Percentiles rank a stretch among this genome's conserved stretches.
phyloP scores from a whole-genome alignment of 2,888 invertebrate genomes.

The Diogma glabrata region DNA sequence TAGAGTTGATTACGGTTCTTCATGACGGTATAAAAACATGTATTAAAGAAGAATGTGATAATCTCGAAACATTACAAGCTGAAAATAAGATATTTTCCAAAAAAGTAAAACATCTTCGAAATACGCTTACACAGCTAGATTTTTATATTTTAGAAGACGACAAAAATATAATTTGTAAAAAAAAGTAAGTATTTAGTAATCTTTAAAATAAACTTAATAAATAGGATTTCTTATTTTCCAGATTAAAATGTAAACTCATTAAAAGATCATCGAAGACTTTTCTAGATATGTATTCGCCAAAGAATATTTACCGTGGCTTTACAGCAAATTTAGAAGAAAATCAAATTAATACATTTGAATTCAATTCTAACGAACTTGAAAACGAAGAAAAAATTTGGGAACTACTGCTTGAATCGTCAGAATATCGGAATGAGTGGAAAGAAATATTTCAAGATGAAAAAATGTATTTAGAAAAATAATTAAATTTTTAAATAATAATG shows the following conservation, averaged over 20 bases:
- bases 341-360: slow-evolving; percentile 13
- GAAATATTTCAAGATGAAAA: too few species aligned
- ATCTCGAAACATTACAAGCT: background rate
- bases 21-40: too few species aligned
- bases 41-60: background rate
- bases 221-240: slow-evolving; percentile 9
- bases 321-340: slow-evolving; percentile 6
- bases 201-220: background rate
- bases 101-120: background rate
- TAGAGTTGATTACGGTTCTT: too few species aligned
- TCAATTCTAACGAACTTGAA: slow-evolving; percentile 7
- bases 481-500: too few species aligned
- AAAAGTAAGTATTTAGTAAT: slow-evolving; percentile 9
- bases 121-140: background rate
- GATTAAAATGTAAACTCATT: background rate
- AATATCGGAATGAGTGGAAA: slow-evolving; percentile 16
- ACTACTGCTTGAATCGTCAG: slow-evolving; percentile 9
- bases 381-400: slow-evolving; percentile 11
- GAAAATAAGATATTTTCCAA: background rate
- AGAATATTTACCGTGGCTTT: slow-evolving; percentile 11
- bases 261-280: slow-evolving; percentile 11
- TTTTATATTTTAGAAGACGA: slow-evolving; percentile 6
- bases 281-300: slow-evolving; percentile 10
- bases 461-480: too few species aligned
- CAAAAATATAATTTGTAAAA: slow-evolving; percentile 12